Evolutionary conservation across 1,140 invertebrate species (phyloP).

Genomic region (Plodia interpunctella): DNA sequence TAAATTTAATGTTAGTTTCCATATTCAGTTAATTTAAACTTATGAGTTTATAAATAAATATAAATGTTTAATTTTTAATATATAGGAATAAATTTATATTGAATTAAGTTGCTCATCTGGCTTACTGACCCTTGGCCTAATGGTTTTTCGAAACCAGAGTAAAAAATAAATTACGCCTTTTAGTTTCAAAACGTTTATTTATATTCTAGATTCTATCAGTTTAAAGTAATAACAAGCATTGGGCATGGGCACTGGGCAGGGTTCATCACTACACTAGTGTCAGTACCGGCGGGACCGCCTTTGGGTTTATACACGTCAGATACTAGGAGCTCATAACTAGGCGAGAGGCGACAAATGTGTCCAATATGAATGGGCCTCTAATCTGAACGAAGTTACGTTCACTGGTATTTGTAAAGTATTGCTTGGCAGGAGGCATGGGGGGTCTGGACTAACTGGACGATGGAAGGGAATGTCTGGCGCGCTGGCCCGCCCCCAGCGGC

Average conservation of each 20-base stretch:
- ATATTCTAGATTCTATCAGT: too few relatives aligned
- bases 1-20: too few relatives aligned
- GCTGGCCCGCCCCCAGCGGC: slow-evolving; percentile 61
- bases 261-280: background rate
- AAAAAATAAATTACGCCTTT: too few relatives aligned
- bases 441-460: slow-evolving; percentile 57
- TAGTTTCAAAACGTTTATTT: too few relatives aligned
- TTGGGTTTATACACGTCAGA: slow-evolving; percentile 26
- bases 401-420: slow-evolving; percentile 26
- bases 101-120: too few relatives aligned
- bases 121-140: too few relatives aligned
- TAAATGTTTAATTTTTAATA: too few relatives aligned
- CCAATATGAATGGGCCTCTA: slow-evolving; percentile 38
- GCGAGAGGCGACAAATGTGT: slow-evolving; percentile 28
- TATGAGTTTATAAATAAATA: too few relatives aligned
- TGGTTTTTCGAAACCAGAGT: too few relatives aligned
- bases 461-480: slow-evolving; percentile 60
- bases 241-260: background rate
- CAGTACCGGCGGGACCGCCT: slow-evolving; percentile 36
- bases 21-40: too few relatives aligned
- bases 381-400: slow-evolving; percentile 30
- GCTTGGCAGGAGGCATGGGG: slow-evolving; percentile 40
- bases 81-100: too few relatives aligned
- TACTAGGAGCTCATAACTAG: slow-evolving; percentile 54
- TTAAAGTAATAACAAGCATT: too few relatives aligned